Base-by-base conservation (phyloP, 2,888 invertebrate genomes). In the Conistra vaccinii region DNA sequence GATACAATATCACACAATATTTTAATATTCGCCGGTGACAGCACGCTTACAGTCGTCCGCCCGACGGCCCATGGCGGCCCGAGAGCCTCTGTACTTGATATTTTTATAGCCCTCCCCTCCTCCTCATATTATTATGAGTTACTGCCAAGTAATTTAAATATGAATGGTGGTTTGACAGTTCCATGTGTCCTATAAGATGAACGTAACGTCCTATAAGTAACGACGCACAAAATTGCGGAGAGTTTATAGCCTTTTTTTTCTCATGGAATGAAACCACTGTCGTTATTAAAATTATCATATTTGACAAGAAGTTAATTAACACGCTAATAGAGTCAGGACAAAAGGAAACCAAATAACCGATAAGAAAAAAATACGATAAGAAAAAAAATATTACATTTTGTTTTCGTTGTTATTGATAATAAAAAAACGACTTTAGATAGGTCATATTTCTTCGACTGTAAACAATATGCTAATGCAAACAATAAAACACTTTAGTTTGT, bases 81-180 rank as follows among this genome's bases (percentile, higher is more conserved):
- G 80, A 87, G 89, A 66, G 74, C 72, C 85, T 88, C 93, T 95
- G 94, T 93, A 93, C 94, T 94, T 94, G 94, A 95, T 95, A 95
- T 95, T 95, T 95, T 96, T 95, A 95, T 94, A 91, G 94, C 93
- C 92, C 87, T 92, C 91, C 91, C 73, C 57, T 73, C 85, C 73
- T 63, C 60, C 55, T 70, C 76, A 93, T 91, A 94, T 94, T 94
- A 95, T 92, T 91, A 91, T 94, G 95, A 95, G 93, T 95, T 95
- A 95, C 94, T 92, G 94, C 93, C 85, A 90, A 90, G 90, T 91
- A 91, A 94, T 94, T 95, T 94, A 92, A 95, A 95, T 95, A 93
- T 94, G 93, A 95, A 94, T 93, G 92, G 92, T 90, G 91, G 90
- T 93, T 93, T 92, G 93, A 93, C 93, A 92, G 90, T 93, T 94